Percentiles rank a stretch among this genome's conserved stretches.
phyloP scores from a whole-genome alignment of 2,888 invertebrate species.

The Lasioglossum malachurum region DNA sequence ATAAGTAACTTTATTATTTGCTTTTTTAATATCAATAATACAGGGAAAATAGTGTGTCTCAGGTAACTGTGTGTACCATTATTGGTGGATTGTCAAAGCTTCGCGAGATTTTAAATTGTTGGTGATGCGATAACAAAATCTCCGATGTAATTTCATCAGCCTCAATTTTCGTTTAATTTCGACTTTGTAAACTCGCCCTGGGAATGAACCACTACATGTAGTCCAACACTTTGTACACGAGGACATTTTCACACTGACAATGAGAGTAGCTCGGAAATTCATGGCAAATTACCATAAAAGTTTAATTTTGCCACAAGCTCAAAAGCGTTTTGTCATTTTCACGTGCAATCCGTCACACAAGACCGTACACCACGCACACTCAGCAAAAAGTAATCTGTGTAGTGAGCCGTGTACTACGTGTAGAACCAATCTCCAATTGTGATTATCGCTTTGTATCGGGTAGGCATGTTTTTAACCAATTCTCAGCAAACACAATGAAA shows the following conservation, averaged over 20 bases:
- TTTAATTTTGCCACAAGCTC: background rate
- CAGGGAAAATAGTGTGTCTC: background rate
- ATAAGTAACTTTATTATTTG: background rate
- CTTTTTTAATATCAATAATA: background rate
- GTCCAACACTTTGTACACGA: background rate
- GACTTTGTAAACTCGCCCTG: background rate
- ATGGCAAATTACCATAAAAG: conserved; percentile 1
- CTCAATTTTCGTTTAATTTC: background rate
- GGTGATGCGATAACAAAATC: background rate
- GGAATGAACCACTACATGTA: background rate
- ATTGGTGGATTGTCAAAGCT: background rate
- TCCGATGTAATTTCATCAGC: conserved; percentile 6
- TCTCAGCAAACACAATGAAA: background rate
- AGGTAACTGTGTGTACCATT: background rate
- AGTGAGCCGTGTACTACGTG: background rate
- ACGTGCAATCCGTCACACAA: background rate
- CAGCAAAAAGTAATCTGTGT: background rate
- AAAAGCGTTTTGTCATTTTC: background rate
- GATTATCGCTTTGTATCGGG: background rate
- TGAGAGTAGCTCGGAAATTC: background rate
- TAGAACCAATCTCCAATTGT: background rate
- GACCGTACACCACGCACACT: background rate
- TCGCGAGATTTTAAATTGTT: background rate
- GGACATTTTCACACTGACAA: background rate
- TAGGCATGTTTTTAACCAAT: background rate